Evolutionary conservation across 2,888 invertebrate genomes (phyloP).

Genomic region (Endotricha flammealis): DNA sequence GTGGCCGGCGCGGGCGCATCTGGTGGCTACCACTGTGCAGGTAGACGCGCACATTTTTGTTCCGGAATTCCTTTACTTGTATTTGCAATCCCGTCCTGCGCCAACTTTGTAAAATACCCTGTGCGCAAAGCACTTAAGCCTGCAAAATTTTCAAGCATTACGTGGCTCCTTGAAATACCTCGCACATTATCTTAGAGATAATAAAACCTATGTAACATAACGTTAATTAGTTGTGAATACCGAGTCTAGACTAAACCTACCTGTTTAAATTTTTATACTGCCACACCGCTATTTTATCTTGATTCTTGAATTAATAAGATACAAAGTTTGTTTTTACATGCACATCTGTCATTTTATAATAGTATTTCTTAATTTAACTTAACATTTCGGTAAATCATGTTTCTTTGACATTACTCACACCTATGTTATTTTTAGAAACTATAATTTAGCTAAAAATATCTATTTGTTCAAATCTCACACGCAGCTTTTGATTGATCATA

Average conservation of each 20-base stretch:
- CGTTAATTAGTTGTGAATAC: conserved; percentile 18
- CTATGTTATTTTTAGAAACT: too few species aligned
- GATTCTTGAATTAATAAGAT: too few species aligned
- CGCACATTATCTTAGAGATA: conserved; percentile 9
- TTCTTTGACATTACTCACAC: too few species aligned
- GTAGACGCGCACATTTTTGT: conserved; percentile 68
- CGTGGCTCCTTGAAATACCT: conserved; percentile 9
- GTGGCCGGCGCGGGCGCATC: conserved; percentile 40
- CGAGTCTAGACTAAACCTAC: conserved; percentile 14
- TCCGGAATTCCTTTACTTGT: conserved; percentile 69
- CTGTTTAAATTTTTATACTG: too few species aligned
- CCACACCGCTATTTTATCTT: too few species aligned
- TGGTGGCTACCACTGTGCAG: conserved; percentile 47
- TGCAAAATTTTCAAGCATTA: background rate
- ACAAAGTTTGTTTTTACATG: too few species aligned
- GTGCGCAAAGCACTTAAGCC: background rate
- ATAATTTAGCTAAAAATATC: too few species aligned
- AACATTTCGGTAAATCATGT: too few species aligned
- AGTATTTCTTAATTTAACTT: too few species aligned
- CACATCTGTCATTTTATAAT: too few species aligned
- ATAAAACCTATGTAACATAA: conserved; percentile 14
- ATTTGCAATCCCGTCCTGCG: conserved; percentile 68
- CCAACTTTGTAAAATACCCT: conserved; percentile 12
- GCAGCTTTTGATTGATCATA: too few species aligned
- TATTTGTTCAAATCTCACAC: too few species aligned